Evolutionary conservation across 2,888 invertebrate genomes (phyloP).

Genomic region (Druceiella hillmani): DNA sequence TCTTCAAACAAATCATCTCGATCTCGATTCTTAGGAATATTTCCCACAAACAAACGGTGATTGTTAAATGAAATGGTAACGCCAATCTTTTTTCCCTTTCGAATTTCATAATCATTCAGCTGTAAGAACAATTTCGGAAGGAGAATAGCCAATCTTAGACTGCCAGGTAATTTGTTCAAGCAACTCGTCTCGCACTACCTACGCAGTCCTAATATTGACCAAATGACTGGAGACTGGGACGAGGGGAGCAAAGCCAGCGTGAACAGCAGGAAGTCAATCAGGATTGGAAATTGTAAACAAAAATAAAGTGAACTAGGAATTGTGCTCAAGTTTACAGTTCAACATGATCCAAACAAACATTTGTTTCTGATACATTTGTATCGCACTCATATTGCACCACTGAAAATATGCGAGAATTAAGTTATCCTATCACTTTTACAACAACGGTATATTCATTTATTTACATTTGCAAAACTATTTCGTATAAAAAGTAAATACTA

Average conservation of each 20-base stretch:
- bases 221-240: constrained; percentile 40
- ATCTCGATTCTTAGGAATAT: constrained; percentile 99
- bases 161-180: constrained; percentile 31
- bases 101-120: constrained; percentile 99
- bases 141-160: constrained; percentile 62
- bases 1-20: constrained; percentile 99
- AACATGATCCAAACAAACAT: too few relatives aligned
- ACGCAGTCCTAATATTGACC: constrained; percentile 30
- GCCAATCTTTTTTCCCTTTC: constrained; percentile 99
- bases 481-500: too few relatives aligned
- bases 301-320: background rate
- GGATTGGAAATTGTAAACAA: constrained; percentile 11
- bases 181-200: constrained; percentile 33
- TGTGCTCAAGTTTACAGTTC: too few relatives aligned
- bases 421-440: too few relatives aligned
- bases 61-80: constrained; percentile 99
- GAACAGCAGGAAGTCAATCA: constrained; percentile 10
- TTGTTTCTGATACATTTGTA: too few relatives aligned
- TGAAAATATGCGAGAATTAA: too few relatives aligned
- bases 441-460: too few relatives aligned
- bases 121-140: constrained; percentile 89
- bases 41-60: constrained; percentile 99
- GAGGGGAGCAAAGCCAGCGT: constrained; percentile 20
- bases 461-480: too few relatives aligned
- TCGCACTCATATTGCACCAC: too few relatives aligned